Percentiles rank a stretch among this genome's conserved stretches.
Evolutionary conservation across 2,797 vertebrate species (phyloP).

Genomic region (Syngnathus rostellatus): DNA sequence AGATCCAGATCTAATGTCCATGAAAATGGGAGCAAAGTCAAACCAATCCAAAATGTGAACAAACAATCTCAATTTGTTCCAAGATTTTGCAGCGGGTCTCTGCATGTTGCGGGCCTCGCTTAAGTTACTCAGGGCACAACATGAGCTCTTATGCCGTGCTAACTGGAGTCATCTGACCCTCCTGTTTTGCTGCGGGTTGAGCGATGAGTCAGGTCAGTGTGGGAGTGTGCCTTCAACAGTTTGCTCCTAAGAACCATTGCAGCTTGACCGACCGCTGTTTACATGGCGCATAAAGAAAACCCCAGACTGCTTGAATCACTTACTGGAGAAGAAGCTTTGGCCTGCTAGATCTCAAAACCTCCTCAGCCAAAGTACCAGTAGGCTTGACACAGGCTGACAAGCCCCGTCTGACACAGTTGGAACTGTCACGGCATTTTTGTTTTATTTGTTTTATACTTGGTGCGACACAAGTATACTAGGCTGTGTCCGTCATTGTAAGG

Average conservation of each 20-base stretch:
- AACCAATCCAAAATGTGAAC: not conserved
- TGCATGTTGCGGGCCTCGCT: conserved; percentile 12
- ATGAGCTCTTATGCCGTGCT: conserved; percentile 26
- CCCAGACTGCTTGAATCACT: conserved; percentile 26
- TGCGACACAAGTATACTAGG: too few relatives aligned
- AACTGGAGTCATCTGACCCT: conserved; percentile 52
- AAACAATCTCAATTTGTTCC: not conserved
- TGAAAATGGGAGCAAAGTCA: not conserved
- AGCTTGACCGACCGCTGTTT: conserved; percentile 41
- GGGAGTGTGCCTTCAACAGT: conserved; percentile 36
- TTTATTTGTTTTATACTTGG: too few relatives aligned
- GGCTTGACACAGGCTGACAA: not conserved
- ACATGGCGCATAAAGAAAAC: conserved; percentile 37
- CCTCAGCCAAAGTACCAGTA: conserved; percentile 8
- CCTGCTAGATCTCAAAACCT: conserved; percentile 24
- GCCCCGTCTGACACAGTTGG: too few relatives aligned
- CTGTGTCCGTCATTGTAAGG: too few relatives aligned
- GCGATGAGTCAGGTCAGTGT: conserved; percentile 42
- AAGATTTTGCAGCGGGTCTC: conserved; percentile 3
- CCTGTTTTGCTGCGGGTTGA: conserved; percentile 41
- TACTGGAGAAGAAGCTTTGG: not conserved
- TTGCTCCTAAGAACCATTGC: conserved; percentile 44
- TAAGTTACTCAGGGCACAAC: conserved; percentile 30
- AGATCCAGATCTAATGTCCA: not conserved
- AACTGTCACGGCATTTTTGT: too few relatives aligned